phyloP scores from a whole-genome alignment of 1,140 invertebrate species.

The Probaryconus sp. region DNA sequence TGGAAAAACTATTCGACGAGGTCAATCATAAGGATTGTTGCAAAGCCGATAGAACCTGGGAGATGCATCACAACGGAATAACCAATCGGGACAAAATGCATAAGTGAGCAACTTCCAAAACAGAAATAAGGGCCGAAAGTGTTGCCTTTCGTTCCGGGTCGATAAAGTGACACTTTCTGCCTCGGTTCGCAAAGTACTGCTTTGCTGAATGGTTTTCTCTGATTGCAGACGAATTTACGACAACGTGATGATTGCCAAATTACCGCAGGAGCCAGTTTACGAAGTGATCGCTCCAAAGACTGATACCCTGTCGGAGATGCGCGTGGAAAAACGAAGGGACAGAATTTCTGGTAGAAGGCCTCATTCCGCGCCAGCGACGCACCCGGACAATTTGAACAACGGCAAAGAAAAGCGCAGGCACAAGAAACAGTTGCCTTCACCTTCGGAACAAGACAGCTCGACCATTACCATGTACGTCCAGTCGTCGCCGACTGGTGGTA shows the following conservation, averaged over 20 bases:
- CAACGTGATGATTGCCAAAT: constrained; percentile 42
- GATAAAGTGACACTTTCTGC: too few species aligned
- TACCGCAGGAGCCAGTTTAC: constrained; percentile 68
- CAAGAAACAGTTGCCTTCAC: constrained; percentile 66
- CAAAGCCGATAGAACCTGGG: constrained; percentile 25
- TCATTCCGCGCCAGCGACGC: constrained; percentile 73
- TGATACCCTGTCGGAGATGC: constrained; percentile 62
- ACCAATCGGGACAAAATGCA: constrained; percentile 21
- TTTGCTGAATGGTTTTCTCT: too few species aligned
- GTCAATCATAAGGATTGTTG: constrained; percentile 63
- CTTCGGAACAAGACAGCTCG: constrained; percentile 72
- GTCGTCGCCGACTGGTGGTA: constrained; percentile 45
- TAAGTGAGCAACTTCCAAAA: too few species aligned
- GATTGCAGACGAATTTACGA: constrained; percentile 45
- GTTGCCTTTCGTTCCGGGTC: too few species aligned
- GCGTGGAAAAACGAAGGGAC: constrained; percentile 59
- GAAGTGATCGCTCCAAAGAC: constrained; percentile 70
- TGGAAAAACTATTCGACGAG: constrained; percentile 69
- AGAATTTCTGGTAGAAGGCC: constrained; percentile 66
- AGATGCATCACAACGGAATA: constrained; percentile 45
- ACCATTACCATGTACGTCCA: constrained; percentile 53
- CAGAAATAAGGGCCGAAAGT: too few species aligned
- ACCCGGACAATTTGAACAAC: constrained; percentile 65
- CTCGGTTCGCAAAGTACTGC: too few species aligned
- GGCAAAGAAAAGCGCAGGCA: constrained; percentile 61